Percentiles rank a stretch among this genome's conserved stretches.
phyloP scores from a whole-genome alignment of 2,888 invertebrate species.

The Cheilosia urbana region DNA sequence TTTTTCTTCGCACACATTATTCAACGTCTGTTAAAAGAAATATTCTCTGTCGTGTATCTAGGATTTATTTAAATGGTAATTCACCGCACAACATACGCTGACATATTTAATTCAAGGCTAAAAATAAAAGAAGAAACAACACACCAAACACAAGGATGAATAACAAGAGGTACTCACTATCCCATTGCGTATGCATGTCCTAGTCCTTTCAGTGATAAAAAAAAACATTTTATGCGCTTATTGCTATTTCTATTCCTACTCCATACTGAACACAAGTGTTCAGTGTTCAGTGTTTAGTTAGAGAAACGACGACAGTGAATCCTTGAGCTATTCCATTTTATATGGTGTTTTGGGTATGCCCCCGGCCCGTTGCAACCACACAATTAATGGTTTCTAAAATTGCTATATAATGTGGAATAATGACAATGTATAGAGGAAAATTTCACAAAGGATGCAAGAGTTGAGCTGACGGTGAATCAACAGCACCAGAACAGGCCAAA shows the following conservation, averaged over 20 bases:
- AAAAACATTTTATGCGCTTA: background rate
- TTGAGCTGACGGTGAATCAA: constrained; percentile 22
- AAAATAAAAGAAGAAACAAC: background rate
- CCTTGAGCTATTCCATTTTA: constrained; percentile 57
- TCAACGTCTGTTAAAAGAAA: constrained; percentile 40
- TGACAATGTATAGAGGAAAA: constrained; percentile 48
- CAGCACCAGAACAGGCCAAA: background rate
- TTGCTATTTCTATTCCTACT: constrained; percentile 18
- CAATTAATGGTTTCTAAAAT: constrained; percentile 64
- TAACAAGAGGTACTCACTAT: background rate
- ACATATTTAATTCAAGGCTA: constrained; percentile 27
- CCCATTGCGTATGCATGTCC: background rate
- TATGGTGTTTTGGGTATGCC: constrained; percentile 13
- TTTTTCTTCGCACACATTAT: constrained; percentile 29
- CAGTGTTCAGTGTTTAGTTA: background rate
- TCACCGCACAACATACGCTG: constrained; percentile 23
- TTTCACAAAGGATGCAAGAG: constrained; percentile 46
- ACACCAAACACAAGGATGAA: constrained; percentile 3
- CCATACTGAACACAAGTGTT: background rate
- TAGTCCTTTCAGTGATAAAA: constrained; percentile 5
- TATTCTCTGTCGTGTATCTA: constrained; percentile 5
- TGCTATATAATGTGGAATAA: constrained; percentile 66
- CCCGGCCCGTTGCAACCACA: background rate
- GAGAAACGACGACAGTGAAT: constrained; percentile 36
- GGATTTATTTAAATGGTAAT: constrained; percentile 50